These are phyloP conservation scores for Myioborus melanocephalus DNA, from an alignment of 2,797 vertebrate genomes.

Conservation along the genomic window DNA sequence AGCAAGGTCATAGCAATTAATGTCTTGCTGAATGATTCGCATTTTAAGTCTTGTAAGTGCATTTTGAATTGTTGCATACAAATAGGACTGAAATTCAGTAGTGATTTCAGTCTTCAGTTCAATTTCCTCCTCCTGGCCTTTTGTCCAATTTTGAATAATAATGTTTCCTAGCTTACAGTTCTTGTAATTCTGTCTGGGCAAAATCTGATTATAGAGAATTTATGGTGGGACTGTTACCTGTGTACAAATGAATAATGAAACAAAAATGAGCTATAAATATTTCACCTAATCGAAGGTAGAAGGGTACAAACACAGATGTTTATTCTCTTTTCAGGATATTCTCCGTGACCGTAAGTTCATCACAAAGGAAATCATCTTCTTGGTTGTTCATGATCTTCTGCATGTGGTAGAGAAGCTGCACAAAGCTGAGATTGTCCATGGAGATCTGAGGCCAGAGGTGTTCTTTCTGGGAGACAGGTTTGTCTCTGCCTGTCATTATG, in stretches of 20 bases:
- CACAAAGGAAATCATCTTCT: conserved; percentile 51
- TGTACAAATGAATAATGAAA: background rate
- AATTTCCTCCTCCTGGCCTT: background rate
- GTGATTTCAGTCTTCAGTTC: background rate
- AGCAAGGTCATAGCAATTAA: background rate
- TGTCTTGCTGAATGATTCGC: background rate
- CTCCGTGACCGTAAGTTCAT: conserved; percentile 54
- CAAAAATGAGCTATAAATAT: background rate
- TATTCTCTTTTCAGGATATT: conserved; percentile 68
- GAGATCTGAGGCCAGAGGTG: conserved; percentile 73
- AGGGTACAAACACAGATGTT: background rate
- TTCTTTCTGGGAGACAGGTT: conserved; percentile 79
- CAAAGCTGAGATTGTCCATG: conserved; percentile 77
- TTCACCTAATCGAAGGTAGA: background rate
- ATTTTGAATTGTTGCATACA: background rate
- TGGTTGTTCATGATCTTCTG: conserved; percentile 73
- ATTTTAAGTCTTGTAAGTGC: background rate
- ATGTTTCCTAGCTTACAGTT: background rate
- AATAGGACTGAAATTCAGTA: background rate
- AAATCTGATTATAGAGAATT: background rate
- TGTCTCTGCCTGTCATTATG: background rate
- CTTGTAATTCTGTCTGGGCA: background rate
- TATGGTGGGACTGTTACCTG: background rate
- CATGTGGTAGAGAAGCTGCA: conserved; percentile 76
- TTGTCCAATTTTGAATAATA: background rate